These are phyloP conservation scores for Tipula unca DNA, from an alignment of 2,888 invertebrate species.

Conservation along the genomic window DNA sequence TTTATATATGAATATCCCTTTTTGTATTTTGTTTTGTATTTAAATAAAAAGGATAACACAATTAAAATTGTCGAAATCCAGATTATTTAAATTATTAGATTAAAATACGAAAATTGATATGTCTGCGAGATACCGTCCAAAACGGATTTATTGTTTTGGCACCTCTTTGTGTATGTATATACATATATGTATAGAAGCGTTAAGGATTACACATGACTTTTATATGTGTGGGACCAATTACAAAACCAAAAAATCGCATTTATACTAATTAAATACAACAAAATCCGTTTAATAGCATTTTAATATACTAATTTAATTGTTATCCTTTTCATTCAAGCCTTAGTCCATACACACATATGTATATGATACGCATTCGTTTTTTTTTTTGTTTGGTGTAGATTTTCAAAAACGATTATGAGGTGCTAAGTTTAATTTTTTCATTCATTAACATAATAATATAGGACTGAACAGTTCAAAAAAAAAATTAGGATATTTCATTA, in stretches of 20 bases:
- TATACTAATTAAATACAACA: neutral
- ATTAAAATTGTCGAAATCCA: neutral
- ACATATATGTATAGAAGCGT: too few species aligned
- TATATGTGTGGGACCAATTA: neutral
- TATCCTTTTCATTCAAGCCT: too few species aligned
- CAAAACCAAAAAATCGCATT: neutral
- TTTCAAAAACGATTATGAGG: neutral
- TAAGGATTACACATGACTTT: neutral
- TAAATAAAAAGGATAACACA: neutral
- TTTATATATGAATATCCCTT: neutral
- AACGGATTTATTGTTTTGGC: neutral
- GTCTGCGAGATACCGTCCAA: neutral
- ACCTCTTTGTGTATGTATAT: neutral
- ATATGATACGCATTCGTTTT: neutral
- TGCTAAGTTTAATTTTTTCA: neutral
- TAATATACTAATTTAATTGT: conserved; percentile 8
- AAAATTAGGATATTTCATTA: neutral
- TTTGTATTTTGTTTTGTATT: neutral
- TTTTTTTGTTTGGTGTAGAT: neutral
- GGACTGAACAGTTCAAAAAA: neutral
- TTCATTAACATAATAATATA: neutral
- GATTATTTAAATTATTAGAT: neutral
- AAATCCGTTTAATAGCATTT: neutral
- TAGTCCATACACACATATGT: neutral
- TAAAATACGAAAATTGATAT: neutral